Evolutionary conservation across 1,140 invertebrate species (phyloP), one percentile per base, ranked within the genome.

Genomic region (Calliphora vicina): DNA sequence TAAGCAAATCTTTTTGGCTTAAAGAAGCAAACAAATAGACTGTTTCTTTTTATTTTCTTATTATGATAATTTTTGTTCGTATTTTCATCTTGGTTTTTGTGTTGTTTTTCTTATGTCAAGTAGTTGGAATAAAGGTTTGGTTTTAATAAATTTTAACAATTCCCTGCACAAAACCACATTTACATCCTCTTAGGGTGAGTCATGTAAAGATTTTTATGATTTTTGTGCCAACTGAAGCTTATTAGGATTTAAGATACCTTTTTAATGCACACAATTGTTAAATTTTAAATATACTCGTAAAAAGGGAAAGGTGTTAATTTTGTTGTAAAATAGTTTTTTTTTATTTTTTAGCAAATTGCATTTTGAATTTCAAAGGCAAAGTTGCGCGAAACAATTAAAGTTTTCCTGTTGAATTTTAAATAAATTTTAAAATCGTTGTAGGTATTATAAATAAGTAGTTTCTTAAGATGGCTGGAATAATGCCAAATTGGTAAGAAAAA

Each of bases 21-120:
- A 23, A 67, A 67, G 74, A 78, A 15, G 72, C 12, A 74, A 74
- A 78, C 29, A 78, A 78, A 78, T 67, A 67, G 61, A 67, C 61
- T 10, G n/a, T 67, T 67, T 67, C 61, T 67, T 67, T 67, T 67
- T 67, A 25, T 23, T 57, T 57, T 57, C n/a, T 57, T 67, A 67
- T 67, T 67, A 67, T 67, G 61, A 67, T 67, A 23, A 67, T 57
- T 57, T 57, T 57, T n/a, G n/a, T 35, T 35, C 1, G 35, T 57
- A n/a, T 57, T 57, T 57, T 57, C 45, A 17, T 57, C 17, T 17
- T 10, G 12, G 4, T 57, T 57, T 57, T 57, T n/a, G 45, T 67
- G n/a, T 23, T 23, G 61, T 23, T 20, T 67, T 20, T 67, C 9
- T 67, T 57, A 35, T 67, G 61, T 23, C n/a, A 25, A 67, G 61